These are phyloP conservation scores for Nephrotoma flavescens DNA, from an alignment of 2,888 invertebrate species.

Conservation along the genomic window DNA sequence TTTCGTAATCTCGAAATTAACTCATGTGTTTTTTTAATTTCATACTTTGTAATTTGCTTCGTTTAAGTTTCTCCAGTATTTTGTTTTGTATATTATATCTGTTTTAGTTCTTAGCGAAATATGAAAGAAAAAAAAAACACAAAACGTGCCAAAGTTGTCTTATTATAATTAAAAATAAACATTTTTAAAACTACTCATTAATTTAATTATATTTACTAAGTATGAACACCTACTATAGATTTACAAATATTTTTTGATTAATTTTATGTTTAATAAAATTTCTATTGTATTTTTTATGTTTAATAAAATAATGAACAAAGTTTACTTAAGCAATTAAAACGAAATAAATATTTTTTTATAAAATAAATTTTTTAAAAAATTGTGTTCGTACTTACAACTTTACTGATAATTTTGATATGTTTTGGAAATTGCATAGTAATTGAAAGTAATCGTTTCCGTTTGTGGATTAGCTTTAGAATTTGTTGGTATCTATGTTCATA, in stretches of 20 bases:
- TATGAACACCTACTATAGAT: background rate
- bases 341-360: background rate
- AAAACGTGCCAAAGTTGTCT: constrained; percentile 4
- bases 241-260: background rate
- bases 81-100: background rate
- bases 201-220: background rate
- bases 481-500: too few species aligned
- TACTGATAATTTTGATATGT: background rate
- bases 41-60: background rate
- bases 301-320: background rate
- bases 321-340: constrained; percentile 1
- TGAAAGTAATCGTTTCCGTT: too few species aligned
- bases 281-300: background rate
- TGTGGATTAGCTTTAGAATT: too few species aligned
- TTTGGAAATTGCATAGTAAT: too few species aligned
- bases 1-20: background rate
- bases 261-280: background rate
- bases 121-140: background rate
- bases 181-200: background rate
- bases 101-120: background rate
- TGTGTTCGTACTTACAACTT: background rate
- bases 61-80: background rate
- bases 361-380: background rate
- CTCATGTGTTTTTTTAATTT: background rate
- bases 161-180: background rate